Percentiles rank a stretch among this genome's conserved stretches.
phyloP scores from a whole-genome alignment of 2,888 invertebrate species.

The Temnothorax unifasciatus region DNA sequence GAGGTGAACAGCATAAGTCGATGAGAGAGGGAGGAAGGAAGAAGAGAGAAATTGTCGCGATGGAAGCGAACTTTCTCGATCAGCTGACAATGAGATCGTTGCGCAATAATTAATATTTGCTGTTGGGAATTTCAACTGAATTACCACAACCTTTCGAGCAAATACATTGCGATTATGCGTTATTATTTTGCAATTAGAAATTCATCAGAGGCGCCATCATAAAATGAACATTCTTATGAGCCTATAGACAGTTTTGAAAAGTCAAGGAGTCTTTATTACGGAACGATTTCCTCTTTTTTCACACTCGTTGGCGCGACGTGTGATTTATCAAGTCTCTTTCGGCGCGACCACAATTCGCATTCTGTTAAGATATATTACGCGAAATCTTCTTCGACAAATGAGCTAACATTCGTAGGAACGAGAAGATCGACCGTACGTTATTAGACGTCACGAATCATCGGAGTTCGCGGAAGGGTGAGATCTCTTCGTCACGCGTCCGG shows the following conservation, averaged over 20 bases:
- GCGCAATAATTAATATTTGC: conserved; percentile 54
- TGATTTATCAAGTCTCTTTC: conserved; percentile 9
- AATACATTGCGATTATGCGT: conserved; percentile 45
- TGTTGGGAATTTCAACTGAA: conserved; percentile 37
- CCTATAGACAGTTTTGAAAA: conserved; percentile 2
- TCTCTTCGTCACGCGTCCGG: conserved; percentile 42
- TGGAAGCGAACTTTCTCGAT: conserved; percentile 11
- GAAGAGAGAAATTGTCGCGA: conserved; percentile 33
- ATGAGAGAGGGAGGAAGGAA: neutral
- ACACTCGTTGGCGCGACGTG: neutral
- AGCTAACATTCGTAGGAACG: neutral
- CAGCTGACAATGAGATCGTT: conserved; percentile 14
- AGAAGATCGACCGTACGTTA: neutral
- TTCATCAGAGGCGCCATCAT: conserved; percentile 49
- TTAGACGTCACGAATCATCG: conserved; percentile 34
- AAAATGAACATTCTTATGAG: conserved; percentile 47
- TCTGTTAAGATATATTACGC: neutral
- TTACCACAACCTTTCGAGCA: conserved; percentile 44
- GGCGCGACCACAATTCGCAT: neutral
- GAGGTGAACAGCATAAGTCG: neutral
- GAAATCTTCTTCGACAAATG: conserved; percentile 1
- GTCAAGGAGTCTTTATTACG: conserved; percentile 8
- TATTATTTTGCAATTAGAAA: conserved; percentile 65
- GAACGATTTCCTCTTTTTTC: neutral
- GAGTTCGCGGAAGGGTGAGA: conserved; percentile 34